A percentile compares a stretch with the other conserved stretches of the same genome.
These are phyloP conservation scores for Sturnira hondurensis DNA, from an alignment of 2,113 vertebrate genomes.

Conservation along the genomic window DNA sequence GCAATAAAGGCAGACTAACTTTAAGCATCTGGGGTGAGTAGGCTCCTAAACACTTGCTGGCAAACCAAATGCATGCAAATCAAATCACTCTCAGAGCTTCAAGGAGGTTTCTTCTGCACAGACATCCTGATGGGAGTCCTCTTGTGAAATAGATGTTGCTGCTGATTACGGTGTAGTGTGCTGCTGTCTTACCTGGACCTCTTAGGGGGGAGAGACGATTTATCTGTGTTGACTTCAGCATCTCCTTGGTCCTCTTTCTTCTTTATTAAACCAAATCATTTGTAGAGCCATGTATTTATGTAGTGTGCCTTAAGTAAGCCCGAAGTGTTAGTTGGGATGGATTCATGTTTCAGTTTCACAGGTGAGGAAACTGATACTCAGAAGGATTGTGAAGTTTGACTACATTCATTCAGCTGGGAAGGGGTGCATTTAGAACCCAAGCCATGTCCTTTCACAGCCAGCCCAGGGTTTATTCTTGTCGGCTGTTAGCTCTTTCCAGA, in stretches of 20 bases:
- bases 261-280: background rate
- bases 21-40: background rate
- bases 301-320: background rate
- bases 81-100: background rate
- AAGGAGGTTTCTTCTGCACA: background rate
- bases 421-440: background rate
- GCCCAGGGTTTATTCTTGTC: background rate
- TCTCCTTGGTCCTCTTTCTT: background rate
- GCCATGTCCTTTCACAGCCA: background rate
- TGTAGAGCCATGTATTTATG: background rate
- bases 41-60: background rate
- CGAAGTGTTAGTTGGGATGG: background rate
- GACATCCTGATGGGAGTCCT: background rate
- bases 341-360: background rate
- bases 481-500: background rate
- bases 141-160: background rate
- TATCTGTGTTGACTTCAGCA: background rate
- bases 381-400: background rate
- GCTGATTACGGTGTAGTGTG: background rate
- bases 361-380: background rate
- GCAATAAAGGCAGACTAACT: background rate
- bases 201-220: background rate
- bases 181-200: background rate
- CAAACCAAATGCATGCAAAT: background rate
- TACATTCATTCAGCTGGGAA: background rate